Evolutionary conservation across 2,888 invertebrate genomes (phyloP), one percentile per base, ranked within the genome.

Genomic region (Agriotes lineatus): DNA sequence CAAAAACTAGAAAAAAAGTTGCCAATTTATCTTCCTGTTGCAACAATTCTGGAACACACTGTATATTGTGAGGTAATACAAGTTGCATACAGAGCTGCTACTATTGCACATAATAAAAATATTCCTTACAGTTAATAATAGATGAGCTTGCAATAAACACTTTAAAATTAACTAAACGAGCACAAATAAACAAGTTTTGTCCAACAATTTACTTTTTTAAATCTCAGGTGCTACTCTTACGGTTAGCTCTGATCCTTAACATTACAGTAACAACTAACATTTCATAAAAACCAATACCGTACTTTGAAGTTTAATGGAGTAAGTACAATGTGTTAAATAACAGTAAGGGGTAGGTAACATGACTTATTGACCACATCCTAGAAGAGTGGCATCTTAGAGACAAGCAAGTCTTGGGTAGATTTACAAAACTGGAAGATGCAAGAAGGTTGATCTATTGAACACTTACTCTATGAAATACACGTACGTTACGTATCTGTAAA

Each of bases 401-500:
- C 14, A 45, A 48, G 57, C 44, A 19, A 57, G 20, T 56, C 64
- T 63, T 56, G 18, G 37, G 19, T 61, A 57, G 37, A 37, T 56
- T 67, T 68, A 63, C 35, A 62, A 68, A 68, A 68, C 58, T 68
- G 68, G 68, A 68, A 68, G 68, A 68, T 68, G 63, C 63, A 58
- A 37, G 48, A 68, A 57, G 67, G 59, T 67, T 60, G 60, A 60
- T 52, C 33, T 60, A 66, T 63, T 19, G 19, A 56, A 54, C 25
- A 18, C 33, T 62, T 62, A 54, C 18, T 50, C 18, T 19, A 22
- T 61, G 19, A 50, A 19, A 35, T 39, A 22, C 7, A 25, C n/a
- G 7, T 16, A 50, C 50, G 9, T 22, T 44, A 45, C 59, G 18
- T 60, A 45, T 60, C 48, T 42, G 7, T 12, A 25, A 22, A 57